Evolutionary conservation across 2,888 invertebrate species (phyloP), one percentile per base, ranked within the genome.

Genomic region (Leptinotarsa peninsularis): DNA sequence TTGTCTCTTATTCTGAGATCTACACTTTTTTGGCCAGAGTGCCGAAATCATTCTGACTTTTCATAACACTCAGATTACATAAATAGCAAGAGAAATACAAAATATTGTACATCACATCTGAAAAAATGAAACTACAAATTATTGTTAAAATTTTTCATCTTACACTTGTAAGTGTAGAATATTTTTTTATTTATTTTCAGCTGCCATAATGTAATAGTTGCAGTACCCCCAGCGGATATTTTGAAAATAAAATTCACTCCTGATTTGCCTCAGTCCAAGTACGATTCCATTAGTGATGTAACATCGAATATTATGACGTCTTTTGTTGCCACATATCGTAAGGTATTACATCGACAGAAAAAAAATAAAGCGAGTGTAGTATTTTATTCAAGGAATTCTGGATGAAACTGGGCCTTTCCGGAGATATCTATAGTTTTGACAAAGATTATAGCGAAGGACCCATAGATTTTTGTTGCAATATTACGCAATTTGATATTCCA

Each of bases 271-370:
- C 49, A 73, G 4, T 13, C 15, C 14, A 75, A 68, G 21, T 18
- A 67, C 5, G 23, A 73, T 4, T 67, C 68, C 1, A 66, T 78
- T 27, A 71, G 49, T 21, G 67, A 72, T 43, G 68, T 74, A 4
- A 58, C 49, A 23, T 72, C 76, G 17, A 83, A 81, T 63, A 73
- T 71, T 14, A 73, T 83, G 21, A 79, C 81, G 4, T 83, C 84
- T 74, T 86, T 85, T 73, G 76, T 84, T 21, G 82, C 80, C 0
- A 84, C 83, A 15, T 86, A 85, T 67, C 69, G 77, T 66, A 77
- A 63, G 23, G 76, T 77, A 75, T 23, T 58, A 49, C 17, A 54
- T n/a, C 23, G n/a, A 68, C 23, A 27, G 17, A 68, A 68, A 68
- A 52, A 52, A 67, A 17, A 23, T 21, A n/a, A 66, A 50, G 52